phyloP scores from a whole-genome alignment of 2,797 vertebrate genomes.

The Thripadectes ignobilis region DNA sequence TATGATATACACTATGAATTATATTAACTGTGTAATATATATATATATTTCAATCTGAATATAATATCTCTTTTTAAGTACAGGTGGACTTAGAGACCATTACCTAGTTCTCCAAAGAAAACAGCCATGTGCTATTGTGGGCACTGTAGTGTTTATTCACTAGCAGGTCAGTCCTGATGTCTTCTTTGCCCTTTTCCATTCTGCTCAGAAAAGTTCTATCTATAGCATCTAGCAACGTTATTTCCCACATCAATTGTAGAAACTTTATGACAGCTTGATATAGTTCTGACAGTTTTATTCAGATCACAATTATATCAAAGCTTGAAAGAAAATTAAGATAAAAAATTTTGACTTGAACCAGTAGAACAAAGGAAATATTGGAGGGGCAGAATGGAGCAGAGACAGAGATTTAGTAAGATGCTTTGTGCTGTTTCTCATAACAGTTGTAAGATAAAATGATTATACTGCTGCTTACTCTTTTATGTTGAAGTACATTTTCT shows the following conservation, averaged over 20 bases:
- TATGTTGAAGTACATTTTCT: not conserved
- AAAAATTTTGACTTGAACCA: not conserved
- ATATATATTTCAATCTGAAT: not conserved
- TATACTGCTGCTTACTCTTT: not conserved
- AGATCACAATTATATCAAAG: not conserved
- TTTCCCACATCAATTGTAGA: not conserved
- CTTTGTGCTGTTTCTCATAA: not conserved
- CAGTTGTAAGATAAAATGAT: not conserved
- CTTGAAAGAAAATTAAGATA: not conserved
- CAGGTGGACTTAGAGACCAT: not conserved
- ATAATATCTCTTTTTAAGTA: not conserved
- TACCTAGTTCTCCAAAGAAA: rapidly evolving
- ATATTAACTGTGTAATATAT: not conserved
- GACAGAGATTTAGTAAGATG: not conserved
- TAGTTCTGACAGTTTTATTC: not conserved
- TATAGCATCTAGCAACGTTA: not conserved
- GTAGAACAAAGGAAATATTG: not conserved
- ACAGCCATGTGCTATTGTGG: not conserved
- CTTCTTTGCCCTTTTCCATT: not conserved
- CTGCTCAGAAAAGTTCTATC: not conserved
- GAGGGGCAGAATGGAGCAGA: not conserved
- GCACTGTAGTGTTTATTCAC: not conserved
- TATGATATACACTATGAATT: not conserved
- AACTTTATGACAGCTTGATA: not conserved
- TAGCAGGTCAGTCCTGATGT: not conserved